These are phyloP conservation scores for Ostrea edulis DNA, from an alignment of 1,140 invertebrate genomes.

Conservation along the genomic window DNA sequence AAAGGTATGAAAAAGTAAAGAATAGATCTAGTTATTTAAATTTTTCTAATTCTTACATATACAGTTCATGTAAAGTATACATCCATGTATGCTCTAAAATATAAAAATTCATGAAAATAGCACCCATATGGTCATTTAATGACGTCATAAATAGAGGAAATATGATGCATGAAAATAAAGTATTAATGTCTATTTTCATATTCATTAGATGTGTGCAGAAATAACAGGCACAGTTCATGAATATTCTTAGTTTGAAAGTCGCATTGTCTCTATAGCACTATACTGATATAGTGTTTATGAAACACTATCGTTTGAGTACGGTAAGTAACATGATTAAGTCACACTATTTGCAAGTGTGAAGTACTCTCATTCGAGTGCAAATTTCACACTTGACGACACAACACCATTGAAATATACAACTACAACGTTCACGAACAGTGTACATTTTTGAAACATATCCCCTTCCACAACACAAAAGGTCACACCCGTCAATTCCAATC, in stretches of 20 bases:
- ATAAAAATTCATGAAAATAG: neutral
- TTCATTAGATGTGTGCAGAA: neutral
- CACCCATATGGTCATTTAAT: slow-evolving; percentile 34
- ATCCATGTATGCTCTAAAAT: too few relatives aligned
- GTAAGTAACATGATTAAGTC: neutral
- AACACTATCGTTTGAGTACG: neutral
- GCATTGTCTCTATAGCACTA: neutral
- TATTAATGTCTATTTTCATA: neutral
- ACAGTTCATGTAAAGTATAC: too few relatives aligned
- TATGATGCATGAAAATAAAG: neutral
- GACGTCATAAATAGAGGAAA: slow-evolving; percentile 29
- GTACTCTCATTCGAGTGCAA: slow-evolving; percentile 66
- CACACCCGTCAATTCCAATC: slow-evolving; percentile 91
- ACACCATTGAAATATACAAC: slow-evolving; percentile 95
- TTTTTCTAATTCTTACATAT: too few relatives aligned
- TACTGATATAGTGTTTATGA: neutral
- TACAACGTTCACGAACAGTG: slow-evolving; percentile 88
- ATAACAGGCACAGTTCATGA: neutral
- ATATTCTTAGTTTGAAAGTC: neutral
- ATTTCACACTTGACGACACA: slow-evolving; percentile 90
- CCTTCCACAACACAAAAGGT: slow-evolving; percentile 92
- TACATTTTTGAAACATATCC: slow-evolving; percentile 90
- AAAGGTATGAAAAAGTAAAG: neutral
- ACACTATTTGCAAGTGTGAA: slow-evolving; percentile 67
- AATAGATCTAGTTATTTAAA: neutral